phyloP scores from a whole-genome alignment of 2,888 invertebrate species.

The Hipparchia sbordonii region DNA sequence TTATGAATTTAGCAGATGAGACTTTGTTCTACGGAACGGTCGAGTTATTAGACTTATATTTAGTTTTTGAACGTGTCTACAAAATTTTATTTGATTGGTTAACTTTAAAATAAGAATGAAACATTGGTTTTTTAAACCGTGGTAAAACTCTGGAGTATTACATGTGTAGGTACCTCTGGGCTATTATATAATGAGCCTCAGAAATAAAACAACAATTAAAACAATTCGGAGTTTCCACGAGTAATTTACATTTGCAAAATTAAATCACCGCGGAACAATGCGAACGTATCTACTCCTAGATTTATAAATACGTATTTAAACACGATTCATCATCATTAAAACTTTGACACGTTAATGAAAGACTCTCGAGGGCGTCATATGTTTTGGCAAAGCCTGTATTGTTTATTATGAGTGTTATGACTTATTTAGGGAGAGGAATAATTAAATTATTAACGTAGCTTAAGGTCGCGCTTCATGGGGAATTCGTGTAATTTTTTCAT shows the following conservation, averaged over 20 bases:
- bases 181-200: background rate
- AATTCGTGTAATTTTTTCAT: background rate
- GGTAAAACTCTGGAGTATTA: too few species aligned
- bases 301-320: constrained; percentile 55
- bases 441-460: constrained; percentile 30
- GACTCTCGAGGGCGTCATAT: constrained; percentile 52
- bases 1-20: too few species aligned
- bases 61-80: too few species aligned
- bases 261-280: constrained; percentile 15
- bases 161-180: too few species aligned
- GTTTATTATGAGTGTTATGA: constrained; percentile 31
- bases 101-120: too few species aligned
- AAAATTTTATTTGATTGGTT: too few species aligned
- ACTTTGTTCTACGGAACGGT: too few species aligned
- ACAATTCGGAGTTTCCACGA: background rate
- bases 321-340: constrained; percentile 70
- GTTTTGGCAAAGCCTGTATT: constrained; percentile 44
- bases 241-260: constrained; percentile 6
- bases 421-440: constrained; percentile 33
- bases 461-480: constrained; percentile 8
- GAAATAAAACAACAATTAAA: background rate
- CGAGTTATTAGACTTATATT: too few species aligned
- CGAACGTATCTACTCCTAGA: constrained; percentile 43
- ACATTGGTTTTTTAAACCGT: too few species aligned
- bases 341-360: constrained; percentile 61